Evolutionary conservation across 1,140 invertebrate species (phyloP), one percentile per base, ranked within the genome.

Genomic region (Drosophila pachea): DNA sequence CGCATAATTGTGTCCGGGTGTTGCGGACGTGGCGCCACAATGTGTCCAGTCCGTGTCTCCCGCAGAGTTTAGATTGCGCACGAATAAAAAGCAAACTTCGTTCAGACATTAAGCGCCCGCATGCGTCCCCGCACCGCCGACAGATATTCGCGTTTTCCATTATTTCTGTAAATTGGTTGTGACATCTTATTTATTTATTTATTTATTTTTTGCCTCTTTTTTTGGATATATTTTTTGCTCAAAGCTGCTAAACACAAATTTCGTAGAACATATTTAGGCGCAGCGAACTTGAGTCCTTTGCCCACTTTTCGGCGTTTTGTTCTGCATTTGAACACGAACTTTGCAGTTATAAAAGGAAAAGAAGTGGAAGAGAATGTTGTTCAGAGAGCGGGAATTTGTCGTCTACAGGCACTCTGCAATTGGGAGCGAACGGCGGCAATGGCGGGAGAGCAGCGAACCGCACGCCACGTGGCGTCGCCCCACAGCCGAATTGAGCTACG

Each of bases 161-260:
- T 84, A 76, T 76, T 76, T 67, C 54, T 43, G 35, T 84, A 83
- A 83, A 79, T 83, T 74, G 78, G 63, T 73, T 76, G 40, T 63
- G 62, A 33, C 22, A 22, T 22, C 22, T 22, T 22, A 22, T 22
- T 22, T 22, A 22, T 22, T 22, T 22, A 22, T 22, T 22, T 22
- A 22, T 22, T 22, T 22, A 22, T 22, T 22, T 22, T 22, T 22
- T 64, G 60, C 45, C 12, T 35, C 14, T 38, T 42, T 54, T 42
- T 29, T 42, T 1, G 22, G 22, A 3, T 2, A 2, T 2, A 2
- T 2, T 33, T 56, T 43, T 29, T 56, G 43, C 33, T 16, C 31
- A n/a, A 56, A 5, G 29, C 16, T 42, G 47, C 58, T 14, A 60
- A 74, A 61, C 14, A 56, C 64, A 61, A 55, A 66, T 52, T 62